Base-by-base conservation (phyloP, 2,797 vertebrate species). In the Characodon lateralis region DNA sequence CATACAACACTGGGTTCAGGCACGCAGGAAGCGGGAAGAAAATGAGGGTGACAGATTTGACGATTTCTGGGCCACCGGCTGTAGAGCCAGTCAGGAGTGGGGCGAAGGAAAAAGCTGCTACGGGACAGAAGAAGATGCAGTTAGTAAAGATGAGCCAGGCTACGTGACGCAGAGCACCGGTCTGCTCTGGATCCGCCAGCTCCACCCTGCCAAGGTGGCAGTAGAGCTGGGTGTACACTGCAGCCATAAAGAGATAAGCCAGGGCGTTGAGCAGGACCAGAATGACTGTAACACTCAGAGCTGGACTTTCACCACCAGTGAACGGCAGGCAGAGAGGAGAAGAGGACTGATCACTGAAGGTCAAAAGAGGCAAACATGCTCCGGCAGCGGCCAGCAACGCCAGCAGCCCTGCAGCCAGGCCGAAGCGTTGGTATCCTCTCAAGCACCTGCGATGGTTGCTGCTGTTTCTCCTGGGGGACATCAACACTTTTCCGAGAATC, bases 81-180 rank as follows among this genome's bases (percentile, higher is more conserved):
- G 91, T 87, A 0, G 90, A 90, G 18, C 94, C 94, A 0, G 97
- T 97, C 91, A 99, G 93, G 71, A 99, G 81, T 0, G 98, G 97
- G 1, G 97, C 97, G 14, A 99, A 99, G 0, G 98, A 99, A 93
- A 99, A 99, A 7, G 98, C 98, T 0, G 98, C 98, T 55, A 99
- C 97, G 0, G 98, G 98, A 90, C 98, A 99, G 94, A 99, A 99
- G 81, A 99, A 99, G 93, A 99, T 97, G 94, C 98, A 99, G 89
- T 99, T 99, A 72, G 97, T 99, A 93, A 99, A 99, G 92, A 99
- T 99, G 1, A 99, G 96, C 98, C 98, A 99, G 73, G 98, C 98
- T 0, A 99, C 96, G 0, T 99, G 98, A 74, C 98, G 97, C 78
- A 99, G 96, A 51, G 96, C 96, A 28, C 96, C 96, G 0, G 97